These are phyloP conservation scores for Arnoldichthys spilopterus DNA, from an alignment of 2,797 vertebrate species.

Conservation along the genomic window DNA sequence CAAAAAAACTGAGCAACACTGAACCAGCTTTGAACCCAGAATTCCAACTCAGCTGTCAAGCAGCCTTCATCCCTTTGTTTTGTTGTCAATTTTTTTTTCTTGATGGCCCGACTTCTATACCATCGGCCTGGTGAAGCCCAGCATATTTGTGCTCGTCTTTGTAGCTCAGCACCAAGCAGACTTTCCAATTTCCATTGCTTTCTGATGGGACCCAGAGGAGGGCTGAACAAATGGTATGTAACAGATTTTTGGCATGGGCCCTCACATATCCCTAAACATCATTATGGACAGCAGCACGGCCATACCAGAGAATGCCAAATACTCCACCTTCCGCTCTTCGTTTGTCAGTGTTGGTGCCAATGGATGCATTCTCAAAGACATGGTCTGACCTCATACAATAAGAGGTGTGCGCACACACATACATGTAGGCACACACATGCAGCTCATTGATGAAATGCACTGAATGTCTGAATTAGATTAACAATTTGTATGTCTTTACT, in stretches of 20 bases:
- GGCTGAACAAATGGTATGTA: slow-evolving; percentile 59
- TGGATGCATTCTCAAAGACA: slow-evolving; percentile 23
- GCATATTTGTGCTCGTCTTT: slow-evolving; percentile 27
- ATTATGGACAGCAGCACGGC: slow-evolving; percentile 48
- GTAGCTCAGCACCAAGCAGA: slow-evolving; percentile 39
- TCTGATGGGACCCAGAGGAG: slow-evolving; percentile 52
- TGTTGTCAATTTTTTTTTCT: background rate
- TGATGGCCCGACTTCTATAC: slow-evolving; percentile 17
- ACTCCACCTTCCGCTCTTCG: slow-evolving; percentile 43
- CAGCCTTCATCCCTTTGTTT: slow-evolving; percentile 4
- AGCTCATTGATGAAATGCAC: slow-evolving; percentile 15
- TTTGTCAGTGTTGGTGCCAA: slow-evolving; percentile 29
- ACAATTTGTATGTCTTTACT: background rate
- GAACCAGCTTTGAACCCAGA: background rate
- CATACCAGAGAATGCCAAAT: slow-evolving; percentile 37
- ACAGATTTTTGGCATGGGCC: slow-evolving; percentile 57
- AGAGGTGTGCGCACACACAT: slow-evolving; percentile 5
- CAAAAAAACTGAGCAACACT: background rate
- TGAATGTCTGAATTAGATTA: background rate
- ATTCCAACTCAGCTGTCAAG: slow-evolving; percentile 32
- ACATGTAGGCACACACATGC: slow-evolving; percentile 6
- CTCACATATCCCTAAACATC: slow-evolving; percentile 54
- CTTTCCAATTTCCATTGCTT: slow-evolving; percentile 49
- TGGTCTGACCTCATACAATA: slow-evolving; percentile 27
- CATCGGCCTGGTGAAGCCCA: slow-evolving; percentile 30